These are phyloP conservation scores for Rhynchophorus ferrugineus DNA, from an alignment of 1,140 invertebrate genomes.

Conservation along the genomic window DNA sequence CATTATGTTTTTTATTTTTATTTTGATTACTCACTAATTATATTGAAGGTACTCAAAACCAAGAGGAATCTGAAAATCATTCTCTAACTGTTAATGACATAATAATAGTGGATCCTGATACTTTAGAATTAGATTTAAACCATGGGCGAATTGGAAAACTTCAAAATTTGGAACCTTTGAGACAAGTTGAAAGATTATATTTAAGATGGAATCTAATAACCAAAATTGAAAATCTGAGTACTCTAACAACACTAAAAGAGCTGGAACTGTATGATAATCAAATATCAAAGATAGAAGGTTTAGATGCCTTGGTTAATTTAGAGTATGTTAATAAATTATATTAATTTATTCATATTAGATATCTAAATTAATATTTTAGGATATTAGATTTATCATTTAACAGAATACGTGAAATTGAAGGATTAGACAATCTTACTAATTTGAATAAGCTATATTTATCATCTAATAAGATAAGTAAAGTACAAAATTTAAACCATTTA, in stretches of 20 bases:
- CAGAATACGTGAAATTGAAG: constrained; percentile 83
- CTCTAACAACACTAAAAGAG: constrained; percentile 67
- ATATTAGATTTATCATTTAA: constrained; percentile 96
- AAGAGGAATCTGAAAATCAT: constrained; percentile 1
- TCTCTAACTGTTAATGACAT: constrained; percentile 38
- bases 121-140: constrained; percentile 72
- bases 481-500: constrained; percentile 84
- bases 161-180: constrained; percentile 71
- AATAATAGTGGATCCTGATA: constrained; percentile 38
- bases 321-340: constrained; percentile 57
- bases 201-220: constrained; percentile 93
- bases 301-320: constrained; percentile 79
- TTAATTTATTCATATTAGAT: constrained; percentile 2
- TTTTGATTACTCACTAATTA: constrained; percentile 1
- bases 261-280: constrained; percentile 97
- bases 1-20: constrained; percentile 1
- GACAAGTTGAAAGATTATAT: constrained; percentile 68
- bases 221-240: constrained; percentile 82
- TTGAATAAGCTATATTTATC: constrained; percentile 85
- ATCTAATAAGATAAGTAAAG: constrained; percentile 87
- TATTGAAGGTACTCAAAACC: background rate
- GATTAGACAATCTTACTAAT: constrained; percentile 70
- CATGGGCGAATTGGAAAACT: constrained; percentile 77
- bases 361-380: constrained; percentile 48
- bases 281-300: constrained; percentile 82